Conservation (phyloP, 2,797 vertebrate genomes). For the Alcedo quadribrachys region DNA sequence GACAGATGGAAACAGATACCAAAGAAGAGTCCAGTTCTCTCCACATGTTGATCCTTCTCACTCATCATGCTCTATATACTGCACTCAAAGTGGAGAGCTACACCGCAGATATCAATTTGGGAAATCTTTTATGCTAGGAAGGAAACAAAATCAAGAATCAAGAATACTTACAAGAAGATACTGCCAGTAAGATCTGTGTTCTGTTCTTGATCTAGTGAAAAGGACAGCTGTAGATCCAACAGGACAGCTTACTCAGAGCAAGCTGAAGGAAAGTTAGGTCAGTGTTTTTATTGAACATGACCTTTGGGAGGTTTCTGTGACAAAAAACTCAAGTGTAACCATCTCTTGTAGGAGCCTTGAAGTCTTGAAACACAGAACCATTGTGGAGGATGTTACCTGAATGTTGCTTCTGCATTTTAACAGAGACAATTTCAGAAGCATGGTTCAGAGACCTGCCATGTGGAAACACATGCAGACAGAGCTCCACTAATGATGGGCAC, state of each 20-base stretch:
- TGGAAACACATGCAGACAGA: neutral
- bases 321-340: neutral
- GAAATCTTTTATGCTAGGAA: slow-evolving; percentile 14
- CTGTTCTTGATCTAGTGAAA: neutral
- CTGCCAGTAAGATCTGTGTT: neutral
- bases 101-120: neutral
- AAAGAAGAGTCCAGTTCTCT: slow-evolving; percentile 9
- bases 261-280: neutral
- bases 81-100: neutral
- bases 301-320: neutral
- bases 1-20: slow-evolving; percentile 48
- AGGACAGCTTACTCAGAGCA: neutral
- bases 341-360: neutral
- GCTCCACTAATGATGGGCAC: neutral
- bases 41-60: slow-evolving; percentile 38
- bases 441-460: neutral
- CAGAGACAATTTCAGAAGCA: neutral
- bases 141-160: slow-evolving; percentile 1
- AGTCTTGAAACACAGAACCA: neutral
- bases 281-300: neutral
- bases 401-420: neutral
- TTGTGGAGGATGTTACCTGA: neutral
- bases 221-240: neutral
- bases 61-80: slow-evolving; percentile 17
- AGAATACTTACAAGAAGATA: neutral